These are phyloP conservation scores for Physeter macrocephalus DNA, from an alignment of 2,113 vertebrate species.

Conservation along the genomic window DNA sequence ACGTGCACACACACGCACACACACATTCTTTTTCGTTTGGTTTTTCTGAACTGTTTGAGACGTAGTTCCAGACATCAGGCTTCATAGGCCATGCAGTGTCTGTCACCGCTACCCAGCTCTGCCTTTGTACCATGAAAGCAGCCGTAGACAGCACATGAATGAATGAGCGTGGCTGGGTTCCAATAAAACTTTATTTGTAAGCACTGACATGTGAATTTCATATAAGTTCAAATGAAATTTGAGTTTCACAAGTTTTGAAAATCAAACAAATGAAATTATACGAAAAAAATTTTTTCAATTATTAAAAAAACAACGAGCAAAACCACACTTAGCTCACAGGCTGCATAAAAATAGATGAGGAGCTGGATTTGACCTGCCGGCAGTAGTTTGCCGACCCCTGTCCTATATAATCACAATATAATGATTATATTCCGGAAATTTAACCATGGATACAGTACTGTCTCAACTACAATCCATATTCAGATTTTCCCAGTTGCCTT, in stretches of 20 bases:
- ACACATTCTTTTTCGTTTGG: neutral
- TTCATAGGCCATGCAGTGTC: fast-evolving
- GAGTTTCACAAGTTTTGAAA: neutral
- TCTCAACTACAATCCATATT: neutral
- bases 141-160: fast-evolving
- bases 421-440: neutral
- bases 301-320: neutral
- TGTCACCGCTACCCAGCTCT: neutral
- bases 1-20: fast-evolving
- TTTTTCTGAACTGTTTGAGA: neutral
- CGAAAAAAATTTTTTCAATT: neutral
- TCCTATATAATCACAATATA: fast-evolving
- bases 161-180: neutral
- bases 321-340: neutral
- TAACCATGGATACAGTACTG: fast-evolving
- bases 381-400: no score
- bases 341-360: neutral
- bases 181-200: neutral
- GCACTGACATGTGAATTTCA: neutral
- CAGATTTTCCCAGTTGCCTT: neutral
- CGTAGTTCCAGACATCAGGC: neutral
- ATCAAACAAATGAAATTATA: neutral
- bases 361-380: neutral
- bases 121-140: fast-evolving
- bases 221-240: neutral